A percentile compares a stretch with the other conserved stretches of the same genome.
phyloP scores from a whole-genome alignment of 2,113 vertebrate genomes.

The Otocyon megalotis region DNA sequence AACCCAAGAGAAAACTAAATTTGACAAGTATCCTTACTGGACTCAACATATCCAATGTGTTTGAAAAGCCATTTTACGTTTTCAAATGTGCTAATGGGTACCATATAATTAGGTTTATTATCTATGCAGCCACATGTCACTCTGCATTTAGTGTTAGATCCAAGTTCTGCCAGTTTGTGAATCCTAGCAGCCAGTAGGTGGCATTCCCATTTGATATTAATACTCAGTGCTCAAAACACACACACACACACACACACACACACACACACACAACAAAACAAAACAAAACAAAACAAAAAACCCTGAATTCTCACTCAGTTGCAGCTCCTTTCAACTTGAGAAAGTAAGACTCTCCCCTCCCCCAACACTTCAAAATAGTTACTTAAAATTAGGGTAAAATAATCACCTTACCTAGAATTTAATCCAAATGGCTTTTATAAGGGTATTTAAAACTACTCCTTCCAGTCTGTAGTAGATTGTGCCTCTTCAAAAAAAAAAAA shows the following conservation, averaged over 20 bases:
- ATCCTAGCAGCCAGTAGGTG: constrained; percentile 49
- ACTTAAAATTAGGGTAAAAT: background rate
- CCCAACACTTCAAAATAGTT: constrained; percentile 2
- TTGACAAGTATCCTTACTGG: background rate
- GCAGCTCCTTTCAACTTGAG: background rate
- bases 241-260: too few relatives aligned
- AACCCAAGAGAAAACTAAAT: background rate
- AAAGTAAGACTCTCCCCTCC: background rate
- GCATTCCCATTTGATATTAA: background rate
- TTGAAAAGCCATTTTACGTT: background rate
- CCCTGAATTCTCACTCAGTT: background rate
- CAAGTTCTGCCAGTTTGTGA: background rate
- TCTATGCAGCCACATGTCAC: too few relatives aligned
- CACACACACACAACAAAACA: background rate
- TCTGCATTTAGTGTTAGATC: background rate
- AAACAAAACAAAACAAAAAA: too few relatives aligned
- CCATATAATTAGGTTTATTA: background rate
- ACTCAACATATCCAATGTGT: background rate
- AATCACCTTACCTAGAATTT: background rate
- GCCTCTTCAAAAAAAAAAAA: background rate
- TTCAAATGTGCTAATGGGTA: background rate
- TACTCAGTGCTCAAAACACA: background rate
- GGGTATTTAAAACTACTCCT: background rate
- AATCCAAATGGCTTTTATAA: background rate
- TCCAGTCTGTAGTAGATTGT: background rate